These are phyloP conservation scores for Heteropelma amictum DNA, from an alignment of 2,888 invertebrate species.

Conservation along the genomic window DNA sequence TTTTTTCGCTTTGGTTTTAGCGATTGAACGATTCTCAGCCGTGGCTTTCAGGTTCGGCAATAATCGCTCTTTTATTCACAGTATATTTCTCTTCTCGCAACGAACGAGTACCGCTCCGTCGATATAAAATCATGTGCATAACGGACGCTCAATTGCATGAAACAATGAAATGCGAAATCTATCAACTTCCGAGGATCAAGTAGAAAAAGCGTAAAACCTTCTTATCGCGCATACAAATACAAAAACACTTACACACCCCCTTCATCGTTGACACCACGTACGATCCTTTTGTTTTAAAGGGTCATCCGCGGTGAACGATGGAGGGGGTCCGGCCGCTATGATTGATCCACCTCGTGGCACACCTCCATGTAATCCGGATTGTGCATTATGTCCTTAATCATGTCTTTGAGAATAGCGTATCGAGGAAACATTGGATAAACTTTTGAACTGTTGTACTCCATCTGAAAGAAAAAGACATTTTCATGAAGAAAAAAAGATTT, in stretches of 20 bases:
- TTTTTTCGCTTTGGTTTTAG: too few species aligned
- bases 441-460: constrained; percentile 94
- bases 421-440: constrained; percentile 96
- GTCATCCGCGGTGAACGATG: constrained; percentile 76
- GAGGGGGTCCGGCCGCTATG: constrained; percentile 76
- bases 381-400: constrained; percentile 97
- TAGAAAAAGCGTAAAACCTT: constrained; percentile 47
- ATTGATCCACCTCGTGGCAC: constrained; percentile 90
- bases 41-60: background rate
- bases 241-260: constrained; percentile 61
- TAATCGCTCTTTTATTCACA: background rate
- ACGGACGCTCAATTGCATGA: background rate
- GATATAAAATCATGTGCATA: constrained; percentile 3
- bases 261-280: constrained; percentile 63
- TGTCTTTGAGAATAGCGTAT: constrained; percentile 97
- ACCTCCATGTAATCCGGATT: constrained; percentile 99
- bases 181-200: constrained; percentile 20
- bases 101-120: background rate
- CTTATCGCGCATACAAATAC: constrained; percentile 5
- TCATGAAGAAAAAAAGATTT: background rate
- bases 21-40: too few species aligned
- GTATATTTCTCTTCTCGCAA: too few species aligned
- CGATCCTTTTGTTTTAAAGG: constrained; percentile 65
- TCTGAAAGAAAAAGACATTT: constrained; percentile 78
- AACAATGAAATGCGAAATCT: constrained; percentile 10